Conservation (phyloP, 2,113 vertebrate genomes). For the Psittacula cyanocephala region DNA sequence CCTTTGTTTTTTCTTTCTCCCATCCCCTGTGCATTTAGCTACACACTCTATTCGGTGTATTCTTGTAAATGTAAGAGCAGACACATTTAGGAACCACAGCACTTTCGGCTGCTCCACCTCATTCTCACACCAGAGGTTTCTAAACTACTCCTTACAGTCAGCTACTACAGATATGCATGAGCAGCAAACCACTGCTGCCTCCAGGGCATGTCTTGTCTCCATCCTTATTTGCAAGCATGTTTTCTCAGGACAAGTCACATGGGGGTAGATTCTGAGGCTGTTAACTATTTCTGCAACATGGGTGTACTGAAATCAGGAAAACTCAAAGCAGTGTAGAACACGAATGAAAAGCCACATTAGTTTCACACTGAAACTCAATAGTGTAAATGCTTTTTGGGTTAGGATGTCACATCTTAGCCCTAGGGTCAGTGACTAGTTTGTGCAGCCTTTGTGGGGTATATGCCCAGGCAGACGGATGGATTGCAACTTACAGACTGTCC, state of each 20-base stretch:
- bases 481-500: not conserved
- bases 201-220: not conserved
- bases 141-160: not conserved
- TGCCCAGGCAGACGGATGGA: not conserved
- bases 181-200: constrained; percentile 10
- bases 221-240: not conserved
- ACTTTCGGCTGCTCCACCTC: constrained; percentile 30
- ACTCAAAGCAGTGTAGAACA: not conserved
- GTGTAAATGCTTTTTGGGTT: not conserved
- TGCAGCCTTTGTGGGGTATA: not conserved
- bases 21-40: not conserved
- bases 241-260: not conserved
- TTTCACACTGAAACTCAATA: not conserved
- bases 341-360: not conserved
- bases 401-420: not conserved
- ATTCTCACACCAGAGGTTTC: constrained; percentile 36
- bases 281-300: not conserved
- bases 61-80: constrained; percentile 11
- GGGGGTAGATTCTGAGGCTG: not conserved
- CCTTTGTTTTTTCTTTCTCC: not conserved
- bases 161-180: constrained; percentile 11
- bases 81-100: constrained; percentile 31
- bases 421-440: not conserved
- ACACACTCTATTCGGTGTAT: not conserved
- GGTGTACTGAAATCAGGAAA: not conserved